phyloP scores from a whole-genome alignment of 2,113 vertebrate genomes.

The Crotalus horridus region DNA sequence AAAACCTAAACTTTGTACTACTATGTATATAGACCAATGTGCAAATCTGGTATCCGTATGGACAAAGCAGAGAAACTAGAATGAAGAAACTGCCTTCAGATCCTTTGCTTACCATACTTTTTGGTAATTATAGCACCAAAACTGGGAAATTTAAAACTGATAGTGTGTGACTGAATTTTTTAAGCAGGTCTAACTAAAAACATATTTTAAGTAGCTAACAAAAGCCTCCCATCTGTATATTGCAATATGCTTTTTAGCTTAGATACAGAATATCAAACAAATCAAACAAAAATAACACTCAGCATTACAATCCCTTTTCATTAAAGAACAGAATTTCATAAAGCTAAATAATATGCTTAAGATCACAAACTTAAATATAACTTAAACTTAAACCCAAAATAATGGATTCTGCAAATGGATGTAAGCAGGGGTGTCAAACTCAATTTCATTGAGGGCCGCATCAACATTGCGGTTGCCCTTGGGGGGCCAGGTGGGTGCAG shows the following conservation, averaged over 20 bases:
- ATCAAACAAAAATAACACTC: not conserved
- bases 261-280: not conserved
- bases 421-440: not conserved
- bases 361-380: not conserved
- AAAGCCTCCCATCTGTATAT: not conserved
- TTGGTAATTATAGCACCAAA: not conserved
- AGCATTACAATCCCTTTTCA: not conserved
- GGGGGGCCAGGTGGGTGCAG: no score
- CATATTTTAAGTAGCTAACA: not conserved
- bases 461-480: no score
- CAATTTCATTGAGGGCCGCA: no score
- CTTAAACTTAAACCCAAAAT: not conserved
- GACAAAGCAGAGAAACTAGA: not conserved
- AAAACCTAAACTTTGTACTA: not conserved
- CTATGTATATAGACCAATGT: not conserved
- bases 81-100: not conserved
- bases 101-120: not conserved
- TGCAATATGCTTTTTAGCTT: not conserved
- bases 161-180: not conserved
- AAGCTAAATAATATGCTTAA: not conserved
- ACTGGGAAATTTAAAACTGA: not conserved
- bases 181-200: not conserved
- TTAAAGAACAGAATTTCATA: not conserved
- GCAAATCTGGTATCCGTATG: not conserved
- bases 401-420: not conserved